phyloP scores from a whole-genome alignment of 1,140 invertebrate species.

The Hyposmocoma kahamanoa region DNA sequence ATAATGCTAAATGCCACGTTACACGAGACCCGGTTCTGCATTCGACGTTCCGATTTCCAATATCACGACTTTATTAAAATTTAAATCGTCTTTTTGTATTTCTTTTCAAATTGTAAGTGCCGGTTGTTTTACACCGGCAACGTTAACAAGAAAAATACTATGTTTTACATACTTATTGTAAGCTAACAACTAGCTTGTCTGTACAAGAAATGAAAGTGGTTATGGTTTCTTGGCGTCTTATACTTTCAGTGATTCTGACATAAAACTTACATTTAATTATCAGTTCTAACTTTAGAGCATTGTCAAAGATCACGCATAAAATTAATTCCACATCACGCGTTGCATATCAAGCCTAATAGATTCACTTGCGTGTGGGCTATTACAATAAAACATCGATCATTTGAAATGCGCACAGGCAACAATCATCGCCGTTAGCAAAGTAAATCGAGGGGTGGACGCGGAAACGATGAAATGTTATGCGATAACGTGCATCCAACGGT shows the following conservation, averaged over 20 bases:
- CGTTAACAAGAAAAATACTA: too few relatives aligned
- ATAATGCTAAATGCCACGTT: conserved; percentile 58
- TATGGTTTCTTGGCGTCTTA: too few relatives aligned
- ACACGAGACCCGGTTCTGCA: conserved; percentile 32
- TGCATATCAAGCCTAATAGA: conserved; percentile 19
- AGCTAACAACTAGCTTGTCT: too few relatives aligned
- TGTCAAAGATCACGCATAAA: too few relatives aligned
- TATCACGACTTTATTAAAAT: conserved; percentile 33
- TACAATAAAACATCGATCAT: conserved; percentile 33
- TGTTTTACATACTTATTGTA: too few relatives aligned
- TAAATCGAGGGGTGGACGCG: conserved; percentile 42
- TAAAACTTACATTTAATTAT: too few relatives aligned
- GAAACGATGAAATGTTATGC: conserved; percentile 24
- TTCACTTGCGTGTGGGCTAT: conserved; percentile 30
- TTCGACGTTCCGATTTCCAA: conserved; percentile 45
- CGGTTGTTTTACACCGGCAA: background rate
- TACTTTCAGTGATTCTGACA: too few relatives aligned
- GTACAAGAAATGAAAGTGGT: too few relatives aligned
- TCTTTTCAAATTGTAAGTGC: background rate
- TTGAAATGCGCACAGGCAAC: conserved; percentile 20
- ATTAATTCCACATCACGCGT: conserved; percentile 19
- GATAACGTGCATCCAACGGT: conserved; percentile 26
- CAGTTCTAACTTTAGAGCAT: too few relatives aligned
- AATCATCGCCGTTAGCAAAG: conserved; percentile 41
- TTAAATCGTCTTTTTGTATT: background rate